Evolutionary conservation across 2,113 vertebrate species (phyloP), one percentile per base, ranked within the genome.

Genomic region (Toxotes jaculatrix): DNA sequence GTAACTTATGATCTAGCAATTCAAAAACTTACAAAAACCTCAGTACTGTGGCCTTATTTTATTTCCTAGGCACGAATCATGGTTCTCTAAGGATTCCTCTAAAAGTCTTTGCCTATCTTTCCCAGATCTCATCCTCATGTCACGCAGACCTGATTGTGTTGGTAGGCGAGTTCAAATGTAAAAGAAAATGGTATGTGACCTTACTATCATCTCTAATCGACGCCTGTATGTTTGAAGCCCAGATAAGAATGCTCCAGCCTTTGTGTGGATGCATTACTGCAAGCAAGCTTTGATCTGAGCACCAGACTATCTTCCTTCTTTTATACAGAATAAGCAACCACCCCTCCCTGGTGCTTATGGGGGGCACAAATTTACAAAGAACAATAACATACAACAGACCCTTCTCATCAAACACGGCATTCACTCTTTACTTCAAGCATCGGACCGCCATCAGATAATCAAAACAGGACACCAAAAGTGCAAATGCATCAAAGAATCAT

Each of bases 331-430:
- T n/a, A 21, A 47, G 56, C 55, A 82, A 68, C 69, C 47, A 68
- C 36, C 7, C 36, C 36, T 7, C 3, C 27, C 27, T 27, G 27
- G 27, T 27, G 27, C 27, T 27, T 27, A 27, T 27, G 27, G 27
- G 27, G 1, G 27, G 27, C 27, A 27, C 27, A 27, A 38, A 38
- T 38, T 38, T 38, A 38, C 36, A 38, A 38, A 38, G 36, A 38
- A 38, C 36, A 38, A 38, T 38, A 38, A 38, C 36, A 43, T 16
- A 23, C 17, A 12, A 31, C 21, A 10, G 55, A 61, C 23, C 3
- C 61, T 65, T 80, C n/a, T 56, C 36, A 65, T 14, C n/a, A 76
- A 66, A 45, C 27, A 55, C 23, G 4, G 8, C 42, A 74, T 69
- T 61, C 61, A 43, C 40, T 49, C 73, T 49, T 65, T 9, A 49